phyloP scores from a whole-genome alignment of 2,113 vertebrate species.

The Geococcyx californianus region DNA sequence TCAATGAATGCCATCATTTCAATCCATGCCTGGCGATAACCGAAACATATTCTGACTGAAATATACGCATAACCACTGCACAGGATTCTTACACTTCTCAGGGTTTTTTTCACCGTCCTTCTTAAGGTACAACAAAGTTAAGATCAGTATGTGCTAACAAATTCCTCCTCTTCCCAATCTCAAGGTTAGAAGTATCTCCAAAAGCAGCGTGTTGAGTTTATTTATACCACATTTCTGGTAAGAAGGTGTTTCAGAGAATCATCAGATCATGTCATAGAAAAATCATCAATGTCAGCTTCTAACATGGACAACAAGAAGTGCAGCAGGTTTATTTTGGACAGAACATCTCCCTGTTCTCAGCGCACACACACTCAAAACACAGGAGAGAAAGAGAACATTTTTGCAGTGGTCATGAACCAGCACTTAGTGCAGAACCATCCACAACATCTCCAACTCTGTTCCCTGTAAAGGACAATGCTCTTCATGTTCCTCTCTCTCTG shows the following conservation, averaged over 20 bases:
- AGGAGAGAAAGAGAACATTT: not conserved
- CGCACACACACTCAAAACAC: not conserved
- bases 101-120: too few relatives aligned
- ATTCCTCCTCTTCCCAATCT: not conserved
- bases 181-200: not conserved
- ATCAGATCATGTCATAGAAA: not conserved
- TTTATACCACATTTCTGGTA: not conserved
- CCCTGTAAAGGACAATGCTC: not conserved
- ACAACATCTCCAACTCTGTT: not conserved
- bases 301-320: not conserved
- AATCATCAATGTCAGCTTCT: not conserved
- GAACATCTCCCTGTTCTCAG: not conserved
- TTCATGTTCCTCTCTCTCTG: not conserved
- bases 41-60: not conserved
- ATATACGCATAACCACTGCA: not conserved
- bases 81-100: not conserved
- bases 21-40: not conserved
- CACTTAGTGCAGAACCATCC: not conserved
- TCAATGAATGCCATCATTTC: not conserved
- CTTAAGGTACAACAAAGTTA: not conserved
- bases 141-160: not conserved
- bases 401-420: not conserved
- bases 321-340: not conserved
- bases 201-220: not conserved
- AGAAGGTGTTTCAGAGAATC: not conserved